phyloP scores from a whole-genome alignment of 2,113 vertebrate genomes.

The Thalassarche chlororhynchos region DNA sequence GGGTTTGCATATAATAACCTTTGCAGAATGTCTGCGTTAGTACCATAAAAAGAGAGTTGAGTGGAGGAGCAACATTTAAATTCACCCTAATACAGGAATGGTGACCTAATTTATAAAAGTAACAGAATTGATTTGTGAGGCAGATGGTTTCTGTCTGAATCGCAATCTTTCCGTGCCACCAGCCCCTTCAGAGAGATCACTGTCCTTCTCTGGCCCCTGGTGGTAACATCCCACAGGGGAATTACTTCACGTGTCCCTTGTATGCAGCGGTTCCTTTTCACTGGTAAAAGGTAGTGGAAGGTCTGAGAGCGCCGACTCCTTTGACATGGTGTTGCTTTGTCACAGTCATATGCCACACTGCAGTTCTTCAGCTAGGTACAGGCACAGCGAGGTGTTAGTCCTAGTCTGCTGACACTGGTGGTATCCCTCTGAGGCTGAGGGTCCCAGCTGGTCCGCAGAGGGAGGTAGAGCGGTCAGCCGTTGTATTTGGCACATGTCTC shows the following conservation, averaged over 20 bases:
- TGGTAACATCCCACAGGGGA: not conserved
- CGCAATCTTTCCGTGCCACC: accelerated
- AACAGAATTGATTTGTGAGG: not conserved
- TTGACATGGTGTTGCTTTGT: accelerated
- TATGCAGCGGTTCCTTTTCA: not conserved
- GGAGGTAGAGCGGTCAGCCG: not conserved
- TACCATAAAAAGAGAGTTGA: not conserved
- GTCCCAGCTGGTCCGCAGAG: not conserved
- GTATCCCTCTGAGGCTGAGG: not conserved
- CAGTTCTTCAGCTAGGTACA: not conserved
- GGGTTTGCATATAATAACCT: not conserved
- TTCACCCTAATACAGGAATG: not conserved
- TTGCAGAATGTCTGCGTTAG: not conserved
- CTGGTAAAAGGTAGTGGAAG: not conserved
- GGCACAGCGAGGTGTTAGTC: accelerated
- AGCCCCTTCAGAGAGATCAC: not conserved
- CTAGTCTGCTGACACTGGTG: not conserved
- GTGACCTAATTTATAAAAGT: not conserved
- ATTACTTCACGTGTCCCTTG: not conserved
- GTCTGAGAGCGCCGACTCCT: accelerated
- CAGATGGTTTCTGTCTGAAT: not conserved
- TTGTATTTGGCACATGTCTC: accelerated
- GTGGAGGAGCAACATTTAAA: not conserved
- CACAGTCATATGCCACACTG: accelerated
- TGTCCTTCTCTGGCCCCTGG: not conserved